phyloP scores from a whole-genome alignment of 2,888 invertebrate species.

The Bombyx huttoni region DNA sequence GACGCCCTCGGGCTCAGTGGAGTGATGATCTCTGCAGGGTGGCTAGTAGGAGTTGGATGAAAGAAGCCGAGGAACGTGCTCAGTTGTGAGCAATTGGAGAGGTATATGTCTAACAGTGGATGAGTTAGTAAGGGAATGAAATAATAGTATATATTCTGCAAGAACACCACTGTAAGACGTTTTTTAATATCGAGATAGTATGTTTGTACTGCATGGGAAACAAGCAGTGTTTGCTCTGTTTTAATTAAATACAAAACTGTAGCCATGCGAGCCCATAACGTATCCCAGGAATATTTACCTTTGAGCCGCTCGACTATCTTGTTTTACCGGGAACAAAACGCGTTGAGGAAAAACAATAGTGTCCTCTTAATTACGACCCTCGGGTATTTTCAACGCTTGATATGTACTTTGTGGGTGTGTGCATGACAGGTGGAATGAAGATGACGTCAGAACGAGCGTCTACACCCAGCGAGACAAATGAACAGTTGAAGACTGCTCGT shows the following conservation, averaged over 20 bases:
- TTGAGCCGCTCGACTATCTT: slow-evolving; percentile 14
- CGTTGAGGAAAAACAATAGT: slow-evolving; percentile 8
- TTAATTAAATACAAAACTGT: slow-evolving; percentile 24
- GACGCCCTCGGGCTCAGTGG: too few relatives aligned
- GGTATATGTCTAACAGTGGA: too few relatives aligned
- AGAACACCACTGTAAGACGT: background rate
- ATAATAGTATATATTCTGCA: background rate
- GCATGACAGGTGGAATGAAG: slow-evolving; percentile 19
- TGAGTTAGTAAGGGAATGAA: background rate
- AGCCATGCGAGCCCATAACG: slow-evolving; percentile 6
- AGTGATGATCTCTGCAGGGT: too few relatives aligned
- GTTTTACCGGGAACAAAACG: background rate
- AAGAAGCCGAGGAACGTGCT: too few relatives aligned
- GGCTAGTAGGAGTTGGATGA: too few relatives aligned
- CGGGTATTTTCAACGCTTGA: slow-evolving; percentile 12
- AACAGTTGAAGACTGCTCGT: slow-evolving; percentile 3
- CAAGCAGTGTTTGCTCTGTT: slow-evolving; percentile 22
- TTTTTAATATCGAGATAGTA: background rate
- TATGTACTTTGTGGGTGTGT: slow-evolving; percentile 9
- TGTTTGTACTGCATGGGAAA: background rate
- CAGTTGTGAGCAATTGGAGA: too few relatives aligned
- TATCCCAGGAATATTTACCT: slow-evolving; percentile 14
- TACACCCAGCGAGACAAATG: slow-evolving; percentile 12
- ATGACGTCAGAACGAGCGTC: slow-evolving; percentile 14
- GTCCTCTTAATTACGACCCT: slow-evolving; percentile 17